phyloP scores from a whole-genome alignment of 1,140 invertebrate genomes.

The Ruditapes philippinarum region DNA sequence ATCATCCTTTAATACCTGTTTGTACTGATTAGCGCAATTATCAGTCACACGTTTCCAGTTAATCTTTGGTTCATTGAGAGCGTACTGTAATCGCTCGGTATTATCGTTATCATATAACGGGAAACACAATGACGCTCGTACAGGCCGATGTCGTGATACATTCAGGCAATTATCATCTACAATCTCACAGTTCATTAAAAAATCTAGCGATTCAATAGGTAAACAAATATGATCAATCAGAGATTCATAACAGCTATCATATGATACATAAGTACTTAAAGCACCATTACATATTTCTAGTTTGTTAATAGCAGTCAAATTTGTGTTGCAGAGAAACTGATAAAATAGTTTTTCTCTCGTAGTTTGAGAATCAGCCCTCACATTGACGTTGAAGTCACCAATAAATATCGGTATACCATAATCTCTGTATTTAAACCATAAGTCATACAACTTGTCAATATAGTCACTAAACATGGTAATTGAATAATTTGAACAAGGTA shows the following conservation, averaged over 20 bases:
- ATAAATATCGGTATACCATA: constrained; percentile 23
- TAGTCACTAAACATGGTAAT: neutral
- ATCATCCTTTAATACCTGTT: neutral
- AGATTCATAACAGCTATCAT: neutral
- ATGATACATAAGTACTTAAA: constrained; percentile 8
- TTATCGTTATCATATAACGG: no score
- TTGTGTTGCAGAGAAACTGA: neutral
- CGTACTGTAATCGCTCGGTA: neutral
- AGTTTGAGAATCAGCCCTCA: neutral
- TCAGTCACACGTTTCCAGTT: constrained; percentile 1
- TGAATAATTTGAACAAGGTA: neutral
- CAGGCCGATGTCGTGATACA: constrained; percentile 35
- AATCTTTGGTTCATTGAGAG: no score
- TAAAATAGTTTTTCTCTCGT: neutral
- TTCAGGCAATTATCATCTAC: constrained; percentile 21
- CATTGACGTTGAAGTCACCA: constrained; percentile 27
- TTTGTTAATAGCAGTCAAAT: neutral
- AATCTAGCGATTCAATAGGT: neutral
- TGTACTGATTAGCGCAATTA: neutral
- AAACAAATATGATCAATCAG: constrained; percentile 33
- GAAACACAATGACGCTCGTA: neutral
- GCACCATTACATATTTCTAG: neutral
- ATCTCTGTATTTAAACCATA: no score
- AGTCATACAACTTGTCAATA: constrained; percentile 3
- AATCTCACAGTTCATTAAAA: neutral